Evolutionary conservation across 2,888 invertebrate genomes (phyloP), one percentile per base, ranked within the genome.

Genomic region (Cataglyphis albicans): DNA sequence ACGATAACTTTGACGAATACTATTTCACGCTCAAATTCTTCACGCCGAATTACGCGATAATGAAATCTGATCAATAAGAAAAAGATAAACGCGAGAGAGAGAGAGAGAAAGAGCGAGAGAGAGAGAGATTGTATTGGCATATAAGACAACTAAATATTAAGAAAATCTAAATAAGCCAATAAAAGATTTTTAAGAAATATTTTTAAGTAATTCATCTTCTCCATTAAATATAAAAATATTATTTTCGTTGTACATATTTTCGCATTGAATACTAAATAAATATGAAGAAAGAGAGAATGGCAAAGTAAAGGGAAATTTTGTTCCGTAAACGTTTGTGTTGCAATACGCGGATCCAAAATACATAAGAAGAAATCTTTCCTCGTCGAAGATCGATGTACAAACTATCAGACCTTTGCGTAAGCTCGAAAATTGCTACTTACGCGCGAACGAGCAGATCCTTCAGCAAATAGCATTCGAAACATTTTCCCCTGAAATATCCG

Each of bases 391-490:
- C 78, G 72, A 80, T 72, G 44, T 72, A 59, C 25, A 25, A 44
- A 61, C 78, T 72, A 80, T 80, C 59, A 61, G 59, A 80, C 44
- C 67, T 76, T 67, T 57, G 57, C 68, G 72, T 72, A 70, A 72
- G 59, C 44, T 61, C 72, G 59, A 80, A 72, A 80, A 80, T 72
- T 80, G 78, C 72, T 80, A 61, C 72, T 59, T 44, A 72, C 78
- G 78, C 78, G 78, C 78, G 72, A 72, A 25, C 35, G 72, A 32
- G 12, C 72, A 72, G 78, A 80, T 80, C 72, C 78, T 25, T 80
- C 72, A 59, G 78, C 78, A 80, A 80, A 80, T 80, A 80, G 78
- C 72, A 72, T 80, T 72, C 59, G 48, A 80, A 80, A 80, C 78
- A 80, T 72, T 80, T 72, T 59, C 59, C 59, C 59, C 78, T 80